Percentiles rank a stretch among this genome's conserved stretches.
phyloP scores from a whole-genome alignment of 2,797 vertebrate species.

The Sebastes cheni region DNA sequence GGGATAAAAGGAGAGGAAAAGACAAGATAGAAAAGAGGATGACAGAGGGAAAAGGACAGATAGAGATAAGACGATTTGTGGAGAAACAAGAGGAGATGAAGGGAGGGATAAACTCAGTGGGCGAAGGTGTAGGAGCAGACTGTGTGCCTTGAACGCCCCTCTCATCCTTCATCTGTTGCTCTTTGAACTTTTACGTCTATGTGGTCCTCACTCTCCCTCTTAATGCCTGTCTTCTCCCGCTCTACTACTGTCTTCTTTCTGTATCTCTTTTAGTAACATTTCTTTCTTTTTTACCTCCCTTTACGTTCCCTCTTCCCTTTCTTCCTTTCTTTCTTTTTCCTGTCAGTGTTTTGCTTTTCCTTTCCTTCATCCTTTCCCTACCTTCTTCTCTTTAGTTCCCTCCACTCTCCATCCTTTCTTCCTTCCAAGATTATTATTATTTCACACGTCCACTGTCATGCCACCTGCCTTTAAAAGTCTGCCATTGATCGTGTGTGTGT shows the following conservation, averaged over 20 bases:
- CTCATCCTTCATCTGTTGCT: conserved; percentile 17
- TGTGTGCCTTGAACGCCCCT: not conserved
- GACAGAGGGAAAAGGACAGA: not conserved
- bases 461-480: conserved; percentile 32
- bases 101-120: not conserved
- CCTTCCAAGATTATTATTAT: not conserved
- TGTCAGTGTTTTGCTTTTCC: not conserved
- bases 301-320: not conserved
- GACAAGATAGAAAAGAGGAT: not conserved
- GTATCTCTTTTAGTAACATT: not conserved
- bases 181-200: conserved; percentile 13
- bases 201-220: not conserved
- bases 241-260: not conserved
- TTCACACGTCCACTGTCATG: conserved; percentile 10
- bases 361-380: not conserved
- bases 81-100: not conserved
- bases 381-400: not conserved
- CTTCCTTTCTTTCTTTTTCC: not conserved
- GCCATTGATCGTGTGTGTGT: conserved; percentile 3
- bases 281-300: not conserved
- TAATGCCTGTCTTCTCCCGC: not conserved
- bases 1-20: not conserved
- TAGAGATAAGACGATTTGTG: conserved; percentile 1
- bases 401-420: not conserved
- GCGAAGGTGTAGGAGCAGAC: not conserved